Base-by-base conservation (phyloP, 1,140 invertebrate species). In the Carposina sasakii region DNA sequence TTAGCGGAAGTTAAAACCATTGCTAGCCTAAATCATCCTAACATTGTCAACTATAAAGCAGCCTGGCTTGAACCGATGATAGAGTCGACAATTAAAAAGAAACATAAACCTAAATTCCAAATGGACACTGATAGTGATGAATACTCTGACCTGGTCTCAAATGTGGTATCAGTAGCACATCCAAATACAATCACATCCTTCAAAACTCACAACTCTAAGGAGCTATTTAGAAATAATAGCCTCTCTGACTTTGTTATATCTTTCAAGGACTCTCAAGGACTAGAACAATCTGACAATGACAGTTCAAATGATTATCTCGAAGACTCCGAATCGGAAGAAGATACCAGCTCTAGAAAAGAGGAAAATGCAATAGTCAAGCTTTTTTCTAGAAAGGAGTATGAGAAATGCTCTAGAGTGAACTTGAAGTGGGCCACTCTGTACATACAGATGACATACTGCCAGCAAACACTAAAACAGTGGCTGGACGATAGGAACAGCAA, bases 401-500 rank as follows among this genome's bases (percentile, higher is more conserved):
- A 81, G 41, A 78, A 82, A 40, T 82, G 78, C 37, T 82, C 83
- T 0, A 63, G 76, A 28, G 68, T 82, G 0, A 85, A 86, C 59
- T 60, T 88, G 20, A 86, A 88, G 62, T 91, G 87, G 84, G 88
- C 89, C 0, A 90, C 90, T 21, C 70, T 95, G 3, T 95, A 90
- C 66, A 94, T 95, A 55, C 93, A 95, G 79, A 95, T 95, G 93
- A 88, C 92, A 26, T 87, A 91, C 19, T 94, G 93, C 71, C 87
- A 91, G 54, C 86, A 88, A 56, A 94, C 92, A 1, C 76, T 95
- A 16, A 87, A 90, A 41, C 85, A 92, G 17, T 94, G 92, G 92
- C 54, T 95, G 17, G 86, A 89, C 28, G 76, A 88, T 31, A 85
- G 92, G 46, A 91, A 90, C 51, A 70, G 73, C 36, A 56, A 67